Percentiles rank a stretch among this genome's conserved stretches.
Evolutionary conservation across 2,888 invertebrate genomes (phyloP).

Genomic region (Campoletis raptor): DNA sequence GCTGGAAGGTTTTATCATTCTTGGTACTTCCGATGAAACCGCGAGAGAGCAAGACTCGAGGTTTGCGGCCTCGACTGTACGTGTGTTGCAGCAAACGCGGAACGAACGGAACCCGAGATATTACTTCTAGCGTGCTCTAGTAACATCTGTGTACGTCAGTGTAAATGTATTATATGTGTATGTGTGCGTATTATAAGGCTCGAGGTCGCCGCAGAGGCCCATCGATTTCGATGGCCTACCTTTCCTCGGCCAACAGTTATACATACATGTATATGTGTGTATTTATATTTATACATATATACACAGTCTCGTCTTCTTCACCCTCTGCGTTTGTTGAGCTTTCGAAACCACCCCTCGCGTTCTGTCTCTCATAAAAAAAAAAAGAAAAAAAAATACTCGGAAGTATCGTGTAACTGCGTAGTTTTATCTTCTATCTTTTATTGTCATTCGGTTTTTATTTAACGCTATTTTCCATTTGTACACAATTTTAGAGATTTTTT

Average conservation of each 20-base stretch:
- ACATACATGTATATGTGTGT: neutral
- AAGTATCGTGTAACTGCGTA: conserved; percentile 49
- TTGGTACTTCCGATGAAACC: conserved; percentile 56
- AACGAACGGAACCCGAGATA: conserved; percentile 62
- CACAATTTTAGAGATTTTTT: conserved; percentile 13
- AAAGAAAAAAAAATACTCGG: conserved; percentile 17
- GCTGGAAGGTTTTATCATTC: conserved; percentile 60
- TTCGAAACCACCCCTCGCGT: conserved; percentile 13
- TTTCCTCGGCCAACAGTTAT: conserved; percentile 71
- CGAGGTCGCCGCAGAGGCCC: conserved; percentile 69
- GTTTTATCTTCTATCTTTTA: conserved; percentile 45
- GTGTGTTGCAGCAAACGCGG: conserved; percentile 58
- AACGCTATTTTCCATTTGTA: conserved; percentile 1
- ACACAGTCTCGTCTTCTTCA: conserved; percentile 50
- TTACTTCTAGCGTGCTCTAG: conserved; percentile 55
- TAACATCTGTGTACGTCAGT: conserved; percentile 9
- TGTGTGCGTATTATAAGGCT: conserved; percentile 57
- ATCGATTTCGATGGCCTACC: conserved; percentile 77
- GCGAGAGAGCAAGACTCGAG: conserved; percentile 28
- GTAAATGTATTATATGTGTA: neutral
- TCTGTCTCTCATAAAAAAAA: conserved; percentile 7
- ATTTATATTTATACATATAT: conserved; percentile 1
- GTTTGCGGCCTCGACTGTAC: conserved; percentile 33
- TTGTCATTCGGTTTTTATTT: conserved; percentile 30
- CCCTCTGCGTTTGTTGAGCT: conserved; percentile 44